Base-by-base conservation (phyloP, 2,888 invertebrate species). In the Dyspetes luteomarginatus region DNA sequence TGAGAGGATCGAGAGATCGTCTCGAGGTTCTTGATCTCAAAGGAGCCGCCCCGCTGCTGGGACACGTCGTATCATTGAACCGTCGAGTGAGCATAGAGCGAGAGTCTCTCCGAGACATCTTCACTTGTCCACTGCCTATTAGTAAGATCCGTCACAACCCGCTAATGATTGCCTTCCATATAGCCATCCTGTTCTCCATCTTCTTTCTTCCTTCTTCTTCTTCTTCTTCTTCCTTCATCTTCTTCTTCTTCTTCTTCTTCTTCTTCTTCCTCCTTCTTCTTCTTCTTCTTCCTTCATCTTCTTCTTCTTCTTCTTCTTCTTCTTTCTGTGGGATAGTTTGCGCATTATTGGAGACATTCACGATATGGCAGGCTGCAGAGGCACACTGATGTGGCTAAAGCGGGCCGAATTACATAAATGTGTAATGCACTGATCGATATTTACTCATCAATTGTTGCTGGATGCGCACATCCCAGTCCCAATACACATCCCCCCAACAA, bases 51-150 rank as follows among this genome's bases (percentile, higher is more conserved):
- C 65, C 52, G 89, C 86, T 86, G 67, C 75, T 74, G 58, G 69
- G 67, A 76, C 82, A 85, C 86, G 85, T 86, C 85, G 85, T 89
- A 89, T 89, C 88, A 86, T 88, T 86, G 85, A 85, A 88, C 81
- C 84, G 76, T 81, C 82, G 73, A 77, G 62, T 50, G 72, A 58
- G 55, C 41, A 73, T 71, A 65, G 82, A 74, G 83, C 83, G 75
- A 82, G 82, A 78, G 78, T 82, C 79, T 82, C 82, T 87, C n/a
- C n/a, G n/a, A n/a, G 87, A 90, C 89, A 84, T 91, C 89, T 89
- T 88, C 88, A 86, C 88, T 88, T 88, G 88, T 86, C 88, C 85
- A 83, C 82, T 89, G 87, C 88, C 89, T 90, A 90, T 90, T 91
- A 89, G 89, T 87, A 85, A 89, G 83, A 86, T 85, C 88, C 88